Base-by-base conservation (phyloP, 2,797 vertebrate genomes). In the Telmatherina bonti region DNA sequence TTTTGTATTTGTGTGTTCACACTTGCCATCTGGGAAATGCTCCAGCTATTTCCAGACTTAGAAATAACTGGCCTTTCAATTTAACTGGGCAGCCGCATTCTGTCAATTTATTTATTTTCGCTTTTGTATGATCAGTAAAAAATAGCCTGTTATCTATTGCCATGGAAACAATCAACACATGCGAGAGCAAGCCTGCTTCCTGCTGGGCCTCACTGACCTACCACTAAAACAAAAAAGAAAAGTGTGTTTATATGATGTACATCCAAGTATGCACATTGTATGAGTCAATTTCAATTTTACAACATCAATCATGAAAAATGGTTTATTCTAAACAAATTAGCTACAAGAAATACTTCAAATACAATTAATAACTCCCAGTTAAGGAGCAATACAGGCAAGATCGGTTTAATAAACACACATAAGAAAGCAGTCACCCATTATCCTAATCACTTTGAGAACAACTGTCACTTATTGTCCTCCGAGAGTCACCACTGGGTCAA, bases 401-500 rank as follows among this genome's bases (percentile, higher is more conserved):
- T 26, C 31, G 15, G 33, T 67, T 64, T 47, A 13, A 30, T 41
- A 29, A 15, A 61, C 64, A 75, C 58, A 69, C 57, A 67, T 2
- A 35, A 2, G 12, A 7, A 77, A 3, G 64, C 20, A 73, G 4
- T 41, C 38, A 54, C 15, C 65, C 13, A 76, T 26, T 52, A 61
- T 61, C 26, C 43, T 0, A 1, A 67, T 29, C 6, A 3, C 62
- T 70, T 20, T 65, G 73, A 84, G 65, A 84, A 64, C 64, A 47
- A 86, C 72, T 79, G 82, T 72, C 76, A 77, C 67, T 30, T 22
- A 82, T 58, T 78, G 69, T 54, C 86, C 85, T 84, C 60, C 0
- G 83, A 88, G 88, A 85, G 60, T 70, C 45, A 53, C 56, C 67
- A 67, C 69, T 53, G 87, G 90, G 90, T 91, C 88, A 89, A 56